Base-by-base conservation (phyloP, 2,113 vertebrate genomes). In the Trogon melanurus region DNA sequence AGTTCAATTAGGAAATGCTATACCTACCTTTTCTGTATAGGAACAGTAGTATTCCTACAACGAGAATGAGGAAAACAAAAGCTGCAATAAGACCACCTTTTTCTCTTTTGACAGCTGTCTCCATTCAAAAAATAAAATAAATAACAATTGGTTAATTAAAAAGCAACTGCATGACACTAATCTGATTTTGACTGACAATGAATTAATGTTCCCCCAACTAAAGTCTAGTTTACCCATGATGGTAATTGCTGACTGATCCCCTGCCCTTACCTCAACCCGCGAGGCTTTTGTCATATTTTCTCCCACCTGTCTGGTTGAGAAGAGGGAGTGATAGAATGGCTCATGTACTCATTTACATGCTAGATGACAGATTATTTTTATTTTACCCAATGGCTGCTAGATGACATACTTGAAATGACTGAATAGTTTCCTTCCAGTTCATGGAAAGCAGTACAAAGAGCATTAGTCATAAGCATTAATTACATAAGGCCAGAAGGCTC, bases 11-110 rank as follows among this genome's bases (percentile, higher is more conserved):
- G 50, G 32, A 84, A 88, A 45, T 12, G 8, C 5, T 38, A 78
- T 50, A 66, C 69, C 13, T 66, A 92, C 95, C 47, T 89, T 7
- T 94, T 13, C 0, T 9, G 6, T 0, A 0, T 4, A 25, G 7
- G 15, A 4, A 1, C 19, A 0, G 2, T 10, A 10, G 0, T 32
- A 50, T 2, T 85, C 0, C 62, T 44, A 1, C 1, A 66, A 1
- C 0, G 26, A 0, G 0, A 29, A 6, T 0, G 0, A 41, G 0
- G 36, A n/a, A 0, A 41, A 5, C 0, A 1, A 7, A 1, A 67
- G 1, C 1, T 5, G 0, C 14, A 23, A 20, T 2, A 44, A 89
- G 18, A 66, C 0, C 4, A 23, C 0, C 0, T 69, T 67, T 91
- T 21, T 61, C 85, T 82, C 73, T 18, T 5, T 2, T 5, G 2